phyloP scores from a whole-genome alignment of 2,888 invertebrate species.

The Platycheirus rosarum region DNA sequence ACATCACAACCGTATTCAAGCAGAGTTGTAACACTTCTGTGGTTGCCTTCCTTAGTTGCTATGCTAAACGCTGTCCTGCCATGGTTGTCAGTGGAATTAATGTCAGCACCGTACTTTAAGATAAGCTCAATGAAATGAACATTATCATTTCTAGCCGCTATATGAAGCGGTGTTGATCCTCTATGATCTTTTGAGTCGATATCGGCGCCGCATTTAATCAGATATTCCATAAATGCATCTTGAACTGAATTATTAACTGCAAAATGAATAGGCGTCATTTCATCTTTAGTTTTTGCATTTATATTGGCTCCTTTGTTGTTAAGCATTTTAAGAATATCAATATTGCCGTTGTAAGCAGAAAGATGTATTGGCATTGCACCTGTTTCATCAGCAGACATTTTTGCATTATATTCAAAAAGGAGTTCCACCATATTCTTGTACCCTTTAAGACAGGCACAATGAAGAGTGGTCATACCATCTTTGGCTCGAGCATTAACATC shows the following conservation, averaged over 20 bases:
- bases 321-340: conserved; percentile 27
- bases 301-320: conserved; percentile 39
- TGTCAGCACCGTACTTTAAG: conserved; percentile 18
- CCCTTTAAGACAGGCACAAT: conserved; percentile 2
- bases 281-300: conserved; percentile 4
- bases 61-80: background rate
- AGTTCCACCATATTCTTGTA: background rate
- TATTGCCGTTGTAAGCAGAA: conserved; percentile 25
- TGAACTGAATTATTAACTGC: conserved; percentile 74
- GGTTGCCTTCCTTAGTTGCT: conserved; percentile 1
- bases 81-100: background rate
- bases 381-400: background rate
- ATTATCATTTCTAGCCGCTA: conserved; percentile 14
- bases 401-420: conserved; percentile 6
- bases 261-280: conserved; percentile 46
- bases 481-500: background rate
- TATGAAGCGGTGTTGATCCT: conserved; percentile 30
- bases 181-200: conserved; percentile 24
- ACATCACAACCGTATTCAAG: conserved; percentile 21
- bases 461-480: conserved; percentile 1
- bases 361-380: conserved; percentile 38
- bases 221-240: background rate
- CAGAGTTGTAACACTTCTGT: background rate
- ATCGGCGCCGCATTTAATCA: conserved; percentile 9
- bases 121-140: conserved; percentile 25